A percentile compares a stretch with the other conserved stretches of the same genome.
Conservation (phyloP, 2,113 vertebrate genomes). For the Paramisgurnus dabryanus region DNA sequence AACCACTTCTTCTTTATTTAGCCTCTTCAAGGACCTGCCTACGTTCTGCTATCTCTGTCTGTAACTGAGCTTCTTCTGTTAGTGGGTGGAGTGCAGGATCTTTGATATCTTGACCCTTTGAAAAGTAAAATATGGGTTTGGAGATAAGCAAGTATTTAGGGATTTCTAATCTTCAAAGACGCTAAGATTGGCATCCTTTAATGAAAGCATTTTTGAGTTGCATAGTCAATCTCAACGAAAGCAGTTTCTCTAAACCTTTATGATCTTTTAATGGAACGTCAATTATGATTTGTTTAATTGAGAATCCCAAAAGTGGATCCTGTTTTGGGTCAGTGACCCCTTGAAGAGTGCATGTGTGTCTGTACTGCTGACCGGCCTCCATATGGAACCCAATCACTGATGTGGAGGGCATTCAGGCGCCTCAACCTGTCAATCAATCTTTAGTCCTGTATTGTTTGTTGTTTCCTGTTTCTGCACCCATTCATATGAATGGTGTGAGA, state of each 20-base stretch:
- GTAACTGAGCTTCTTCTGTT: slow-evolving; percentile 8
- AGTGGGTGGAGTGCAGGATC: neutral
- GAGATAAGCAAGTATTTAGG: slow-evolving; percentile 23
- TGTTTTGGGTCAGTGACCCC: slow-evolving; percentile 41
- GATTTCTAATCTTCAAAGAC: slow-evolving; percentile 13
- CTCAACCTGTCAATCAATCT: slow-evolving; percentile 66
- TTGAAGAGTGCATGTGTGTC: slow-evolving; percentile 43
- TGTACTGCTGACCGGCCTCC: slow-evolving; percentile 61
- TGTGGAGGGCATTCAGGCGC: slow-evolving; percentile 58
- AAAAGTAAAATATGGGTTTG: slow-evolving; percentile 3
- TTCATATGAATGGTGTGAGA: slow-evolving; percentile 22
- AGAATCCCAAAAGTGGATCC: neutral
- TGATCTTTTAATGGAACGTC: too few species aligned
- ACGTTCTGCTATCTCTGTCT: slow-evolving; percentile 14
- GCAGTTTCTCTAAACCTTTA: too few species aligned
- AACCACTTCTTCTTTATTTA: neutral
- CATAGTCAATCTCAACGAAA: too few species aligned
- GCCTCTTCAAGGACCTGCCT: neutral
- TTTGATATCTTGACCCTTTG: slow-evolving; percentile 39
- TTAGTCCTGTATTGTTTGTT: slow-evolving; percentile 43
- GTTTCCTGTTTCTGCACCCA: slow-evolving; percentile 31
- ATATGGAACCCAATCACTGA: slow-evolving; percentile 47
- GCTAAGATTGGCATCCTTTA: neutral
- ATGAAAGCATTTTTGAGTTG: neutral
- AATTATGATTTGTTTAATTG: too few species aligned